A percentile compares a stretch with the other conserved stretches of the same genome.
Evolutionary conservation across 2,888 invertebrate species (phyloP).

Genomic region (Amphiduros pacificus): DNA sequence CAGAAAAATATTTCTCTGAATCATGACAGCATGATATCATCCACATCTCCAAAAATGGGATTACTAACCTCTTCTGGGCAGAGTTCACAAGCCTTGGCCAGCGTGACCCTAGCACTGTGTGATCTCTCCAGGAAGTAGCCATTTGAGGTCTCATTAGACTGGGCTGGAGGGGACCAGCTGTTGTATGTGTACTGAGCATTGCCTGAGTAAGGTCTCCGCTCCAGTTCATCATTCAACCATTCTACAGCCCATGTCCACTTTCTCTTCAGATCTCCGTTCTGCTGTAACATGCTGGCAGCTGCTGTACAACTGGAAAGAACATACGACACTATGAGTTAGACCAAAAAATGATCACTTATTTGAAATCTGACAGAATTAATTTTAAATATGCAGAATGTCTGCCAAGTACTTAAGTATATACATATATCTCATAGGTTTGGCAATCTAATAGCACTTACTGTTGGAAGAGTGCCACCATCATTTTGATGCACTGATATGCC

Average conservation of each 20-base stretch:
- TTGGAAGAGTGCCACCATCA: slow-evolving; percentile 86
- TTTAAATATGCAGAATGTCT: not conserved
- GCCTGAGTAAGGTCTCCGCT: slow-evolving; percentile 62
- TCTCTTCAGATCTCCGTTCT: slow-evolving; percentile 76
- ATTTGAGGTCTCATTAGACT: slow-evolving; percentile 92
- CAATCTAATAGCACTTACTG: slow-evolving; percentile 58
- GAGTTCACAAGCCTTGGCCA: slow-evolving; percentile 77
- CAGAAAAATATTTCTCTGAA: too few relatives aligned
- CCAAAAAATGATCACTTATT: too few relatives aligned
- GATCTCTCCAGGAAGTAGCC: slow-evolving; percentile 88
- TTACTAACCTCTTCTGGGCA: slow-evolving; percentile 56
- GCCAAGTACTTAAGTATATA: not conserved
- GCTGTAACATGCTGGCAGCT: slow-evolving; percentile 78
- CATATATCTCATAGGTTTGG: not conserved
- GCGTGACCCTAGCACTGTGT: slow-evolving; percentile 86
- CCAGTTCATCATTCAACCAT: slow-evolving; percentile 94
- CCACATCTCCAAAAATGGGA: too few relatives aligned
- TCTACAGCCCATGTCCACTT: slow-evolving; percentile 88
- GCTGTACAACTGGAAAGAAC: slow-evolving; percentile 65
- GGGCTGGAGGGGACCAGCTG: slow-evolving; percentile 85
- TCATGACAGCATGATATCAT: too few relatives aligned
- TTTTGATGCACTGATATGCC: slow-evolving; percentile 95
- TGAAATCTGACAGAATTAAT: not conserved
- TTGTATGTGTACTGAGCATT: slow-evolving; percentile 80
- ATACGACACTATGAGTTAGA: not conserved